Conservation (phyloP, 2,797 vertebrate genomes). For the Buphagus erythrorhynchus region DNA sequence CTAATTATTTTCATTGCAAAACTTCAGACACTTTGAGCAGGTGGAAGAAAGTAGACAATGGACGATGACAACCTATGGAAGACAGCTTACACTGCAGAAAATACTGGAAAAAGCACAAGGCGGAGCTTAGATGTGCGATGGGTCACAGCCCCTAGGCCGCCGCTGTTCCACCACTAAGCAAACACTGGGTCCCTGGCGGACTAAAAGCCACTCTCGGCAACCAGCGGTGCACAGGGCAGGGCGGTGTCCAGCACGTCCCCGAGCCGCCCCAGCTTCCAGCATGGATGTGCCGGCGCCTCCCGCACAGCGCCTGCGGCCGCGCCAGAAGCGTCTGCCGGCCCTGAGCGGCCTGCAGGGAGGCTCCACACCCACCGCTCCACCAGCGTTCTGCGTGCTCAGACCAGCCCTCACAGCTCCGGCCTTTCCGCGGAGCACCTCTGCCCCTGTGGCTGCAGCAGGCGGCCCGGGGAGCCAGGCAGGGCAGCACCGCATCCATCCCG, state of each 20-base stretch:
- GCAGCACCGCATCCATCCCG: not conserved
- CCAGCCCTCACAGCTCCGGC: not conserved
- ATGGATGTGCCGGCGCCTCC: not conserved
- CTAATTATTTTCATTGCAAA: not conserved
- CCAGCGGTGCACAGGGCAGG: not conserved
- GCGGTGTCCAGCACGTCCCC: not conserved
- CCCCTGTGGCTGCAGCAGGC: not conserved
- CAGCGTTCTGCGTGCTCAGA: rapidly evolving
- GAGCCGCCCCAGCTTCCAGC: not conserved
- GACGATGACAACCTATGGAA: not conserved
- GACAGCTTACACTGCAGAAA: not conserved
- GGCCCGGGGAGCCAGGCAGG: not conserved
- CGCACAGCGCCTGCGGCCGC: not conserved
- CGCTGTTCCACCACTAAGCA: not conserved
- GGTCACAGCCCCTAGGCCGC: not conserved
- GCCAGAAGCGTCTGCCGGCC: rapidly evolving
- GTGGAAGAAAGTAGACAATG: not conserved
- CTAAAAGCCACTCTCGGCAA: not conserved
- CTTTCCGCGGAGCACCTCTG: not conserved
- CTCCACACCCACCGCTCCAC: not conserved
- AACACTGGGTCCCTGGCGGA: rapidly evolving
- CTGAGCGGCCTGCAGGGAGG: not conserved
- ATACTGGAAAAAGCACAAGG: not conserved
- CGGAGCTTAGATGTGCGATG: not conserved
- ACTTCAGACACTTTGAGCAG: not conserved